Base-by-base conservation (phyloP, 2,888 invertebrate genomes). In the Drosophila birchii region DNA sequence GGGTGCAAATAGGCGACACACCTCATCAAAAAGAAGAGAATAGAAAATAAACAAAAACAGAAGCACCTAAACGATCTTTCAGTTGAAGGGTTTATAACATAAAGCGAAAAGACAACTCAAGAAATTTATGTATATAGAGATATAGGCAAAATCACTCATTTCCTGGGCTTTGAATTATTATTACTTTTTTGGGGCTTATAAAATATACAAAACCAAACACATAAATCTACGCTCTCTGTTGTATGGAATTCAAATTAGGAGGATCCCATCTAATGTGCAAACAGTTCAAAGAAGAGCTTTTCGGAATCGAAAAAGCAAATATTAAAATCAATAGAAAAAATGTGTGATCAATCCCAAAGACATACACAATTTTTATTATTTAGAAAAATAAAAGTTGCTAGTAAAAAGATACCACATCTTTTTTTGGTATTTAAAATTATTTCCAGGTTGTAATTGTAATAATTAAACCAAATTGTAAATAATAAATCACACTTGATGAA, bases 191-290 rank as follows among this genome's bases (percentile, higher is more conserved):
- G 16, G 16, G 20, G 23, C 51, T 53, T 36, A 36, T 51, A 34
- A 34, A 51, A 51, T 53, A 53, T 36, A 53, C 51, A 53, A 53
- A 34, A 23, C 16, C 16, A 36, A 36, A 16, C 51, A 20, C 23
- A 54, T 3, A 26, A 14, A 23, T 23, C 23, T 43, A 43, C n/a
- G 39, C 39, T n/a, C 32, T 47, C 45, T 47, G 51, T 47, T 47
- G 61, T 49, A 26, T 63, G 51, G 64, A 64, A 64, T 66, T 64
- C 55, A 67, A 67, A 67, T 55, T 67, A 67, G 44, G 55, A 67
- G 44, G 55, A 67, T 67, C 51, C 43, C 43, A 66, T 66, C 51
- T 64, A 29, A 51, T 59, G 44, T 20, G 39, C 43, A 44, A 51
- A 44, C 49, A 62, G 26, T 38, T 49, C 18, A 12, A 41, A 34